Evolutionary conservation across 2,797 vertebrate genomes (phyloP).

Genomic region (Sebastiscus tertius): DNA sequence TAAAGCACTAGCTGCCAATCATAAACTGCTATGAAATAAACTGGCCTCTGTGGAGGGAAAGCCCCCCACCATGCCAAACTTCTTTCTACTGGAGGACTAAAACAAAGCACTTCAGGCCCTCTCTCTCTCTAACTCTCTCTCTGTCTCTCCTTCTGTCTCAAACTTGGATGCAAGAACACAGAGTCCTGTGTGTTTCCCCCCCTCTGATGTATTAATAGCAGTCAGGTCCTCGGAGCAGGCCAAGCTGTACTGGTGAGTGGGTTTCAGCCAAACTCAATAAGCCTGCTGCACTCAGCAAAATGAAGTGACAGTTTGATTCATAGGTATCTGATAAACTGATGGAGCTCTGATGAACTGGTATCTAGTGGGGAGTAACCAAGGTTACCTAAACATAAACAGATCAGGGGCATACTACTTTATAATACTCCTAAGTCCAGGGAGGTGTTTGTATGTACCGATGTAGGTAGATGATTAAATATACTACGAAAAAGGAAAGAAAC

Average conservation of each 20-base stretch:
- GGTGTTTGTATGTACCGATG: neutral
- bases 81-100: slow-evolving; percentile 31
- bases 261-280: slow-evolving; percentile 61
- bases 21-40: slow-evolving; percentile 45
- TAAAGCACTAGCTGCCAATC: slow-evolving; percentile 26
- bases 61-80: neutral
- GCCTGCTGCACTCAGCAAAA: slow-evolving; percentile 50
- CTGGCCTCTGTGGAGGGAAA: slow-evolving; percentile 33
- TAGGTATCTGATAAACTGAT: slow-evolving; percentile 35
- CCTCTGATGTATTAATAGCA: slow-evolving; percentile 68
- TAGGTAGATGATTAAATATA: slow-evolving; percentile 16
- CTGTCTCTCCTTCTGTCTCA: slow-evolving; percentile 24
- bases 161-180: slow-evolving; percentile 58
- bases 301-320: slow-evolving; percentile 49
- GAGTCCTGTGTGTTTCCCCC: slow-evolving; percentile 56
- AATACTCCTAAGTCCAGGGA: slow-evolving; percentile 32
- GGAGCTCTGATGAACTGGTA: slow-evolving; percentile 33
- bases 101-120: slow-evolving; percentile 39
- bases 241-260: slow-evolving; percentile 40
- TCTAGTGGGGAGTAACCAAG: slow-evolving; percentile 36
- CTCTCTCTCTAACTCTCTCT: neutral
- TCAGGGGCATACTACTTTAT: slow-evolving; percentile 55
- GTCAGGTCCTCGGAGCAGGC: slow-evolving; percentile 50
- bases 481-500: slow-evolving; percentile 9
- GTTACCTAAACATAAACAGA: slow-evolving; percentile 69